These are phyloP conservation scores for Syrphus vitripennis DNA, from an alignment of 2,888 invertebrate genomes.

Conservation along the genomic window DNA sequence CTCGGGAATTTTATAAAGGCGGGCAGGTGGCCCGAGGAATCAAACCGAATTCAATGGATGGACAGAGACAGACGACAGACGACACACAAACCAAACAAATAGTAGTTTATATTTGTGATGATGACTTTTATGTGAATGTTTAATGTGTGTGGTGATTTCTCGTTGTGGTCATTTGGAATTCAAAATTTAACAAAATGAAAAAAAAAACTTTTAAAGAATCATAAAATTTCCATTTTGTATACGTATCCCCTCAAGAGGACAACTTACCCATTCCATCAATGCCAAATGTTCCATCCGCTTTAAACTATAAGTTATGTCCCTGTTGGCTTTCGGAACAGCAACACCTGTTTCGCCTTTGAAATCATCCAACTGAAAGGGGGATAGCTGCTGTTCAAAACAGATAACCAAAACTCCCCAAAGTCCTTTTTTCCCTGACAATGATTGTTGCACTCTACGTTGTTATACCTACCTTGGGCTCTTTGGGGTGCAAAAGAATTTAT, in stretches of 20 bases:
- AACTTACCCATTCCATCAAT: constrained; percentile 11
- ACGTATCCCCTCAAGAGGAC: not conserved
- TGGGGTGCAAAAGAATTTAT: constrained; percentile 48
- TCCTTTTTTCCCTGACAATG: not conserved
- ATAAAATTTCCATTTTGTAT: not conserved
- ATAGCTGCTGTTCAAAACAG: constrained; percentile 2
- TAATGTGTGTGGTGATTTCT: constrained; percentile 33
- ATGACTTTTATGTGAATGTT: constrained; percentile 42
- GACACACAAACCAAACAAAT: not conserved
- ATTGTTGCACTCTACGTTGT: constrained; percentile 27
- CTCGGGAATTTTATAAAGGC: constrained; percentile 14
- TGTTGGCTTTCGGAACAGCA: constrained; percentile 8
- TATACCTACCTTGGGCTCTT: not conserved
- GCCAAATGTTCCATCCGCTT: not conserved
- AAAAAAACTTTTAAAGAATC: constrained; percentile 18
- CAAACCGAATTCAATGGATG: not conserved
- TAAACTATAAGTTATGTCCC: constrained; percentile 15
- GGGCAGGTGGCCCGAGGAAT: too few relatives aligned
- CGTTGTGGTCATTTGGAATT: constrained; percentile 59
- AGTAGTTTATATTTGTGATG: not conserved
- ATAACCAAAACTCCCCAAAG: constrained; percentile 2
- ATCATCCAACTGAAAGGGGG: constrained; percentile 28
- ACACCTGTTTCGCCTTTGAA: constrained; percentile 46
- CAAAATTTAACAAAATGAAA: constrained; percentile 17
- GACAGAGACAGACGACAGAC: not conserved